Percentiles rank a stretch among this genome's conserved stretches.
Evolutionary conservation across 2,888 invertebrate species (phyloP).

Genomic region (Silvanus unidentatus): DNA sequence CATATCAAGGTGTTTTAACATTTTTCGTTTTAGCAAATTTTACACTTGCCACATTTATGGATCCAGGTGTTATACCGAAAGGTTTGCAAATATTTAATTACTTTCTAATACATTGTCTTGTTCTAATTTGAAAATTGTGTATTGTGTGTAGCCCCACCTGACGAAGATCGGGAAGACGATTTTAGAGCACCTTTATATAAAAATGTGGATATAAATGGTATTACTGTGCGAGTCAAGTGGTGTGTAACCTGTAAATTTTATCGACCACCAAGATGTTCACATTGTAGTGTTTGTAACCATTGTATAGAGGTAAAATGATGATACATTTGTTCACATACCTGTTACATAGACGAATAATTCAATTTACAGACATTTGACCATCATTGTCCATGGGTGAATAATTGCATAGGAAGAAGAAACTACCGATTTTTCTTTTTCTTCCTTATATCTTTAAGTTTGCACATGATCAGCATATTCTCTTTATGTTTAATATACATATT

Average conservation of each 20-base stretch:
- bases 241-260: conserved; percentile 99
- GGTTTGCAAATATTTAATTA: conserved; percentile 53
- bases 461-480: conserved; percentile 96
- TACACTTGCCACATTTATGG: conserved; percentile 98
- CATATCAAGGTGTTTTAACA: conserved; percentile 89
- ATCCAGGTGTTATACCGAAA: conserved; percentile 97
- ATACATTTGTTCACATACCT: conserved; percentile 32
- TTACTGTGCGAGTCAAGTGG: conserved; percentile 99
- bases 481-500: conserved; percentile 90
- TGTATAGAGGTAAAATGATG: conserved; percentile 83
- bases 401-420: conserved; percentile 94
- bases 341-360: background rate
- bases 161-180: conserved; percentile 97
- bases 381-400: conserved; percentile 98
- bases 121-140: background rate
- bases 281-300: conserved; percentile 98
- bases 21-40: conserved; percentile 98
- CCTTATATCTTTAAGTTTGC: conserved; percentile 89
- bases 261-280: conserved; percentile 96
- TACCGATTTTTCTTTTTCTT: conserved; percentile 99
- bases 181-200: conserved; percentile 93
- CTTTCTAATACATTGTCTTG: background rate
- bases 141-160: conserved; percentile 85
- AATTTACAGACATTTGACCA: conserved; percentile 91
- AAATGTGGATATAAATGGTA: conserved; percentile 96